Evolutionary conservation across 2,888 invertebrate genomes (phyloP), one percentile per base, ranked within the genome.

Genomic region (Eupeodes luniger): DNA sequence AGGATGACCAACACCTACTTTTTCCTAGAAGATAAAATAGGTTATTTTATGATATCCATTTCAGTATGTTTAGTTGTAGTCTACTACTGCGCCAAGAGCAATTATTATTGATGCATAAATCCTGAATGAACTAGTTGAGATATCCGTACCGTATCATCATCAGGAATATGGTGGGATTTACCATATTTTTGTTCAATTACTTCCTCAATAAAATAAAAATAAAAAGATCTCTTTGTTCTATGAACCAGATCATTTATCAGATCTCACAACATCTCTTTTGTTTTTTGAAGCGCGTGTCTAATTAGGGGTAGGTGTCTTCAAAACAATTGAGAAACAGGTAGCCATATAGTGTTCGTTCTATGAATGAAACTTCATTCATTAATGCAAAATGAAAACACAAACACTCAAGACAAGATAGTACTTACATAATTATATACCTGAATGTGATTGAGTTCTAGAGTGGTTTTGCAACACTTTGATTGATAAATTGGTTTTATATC

Each of bases 181-280:
- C 67, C 67, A 51, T 67, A 36, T 11, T 19, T 51, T 9, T 1
- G n/a, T 49, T 66, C 27, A n/a, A 16, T 67, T 51, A 44, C 67
- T 51, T 67, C 51, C 67, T 34, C 67, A 51, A 67, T 67, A 51
- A 51, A 67, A 53, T 34, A 27, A 27, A 27, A 47, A 19, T 27
- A 51, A 36, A 34, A 19, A 5, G 4, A 36, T 5, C n/a, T 36
- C 34, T 67, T 51, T 67, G n/a, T 51, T 51, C 36, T 16, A 27
- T 67, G 34, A 36, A 67, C 34, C 16, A 67, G 4, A 27, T 67
- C 36, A 67, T 36, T 67, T 36, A 67, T 51, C 34, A 51, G 1
- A 34, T 36, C 62, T 62, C 51, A 67, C 67, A 67, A 51, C 66
- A 66, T 36, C n/a, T 67, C 51, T 10, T 51, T 51, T 67, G 67